Conservation (phyloP, 2,113 vertebrate species). For the Boulengeromyrus knoepffleri region DNA sequence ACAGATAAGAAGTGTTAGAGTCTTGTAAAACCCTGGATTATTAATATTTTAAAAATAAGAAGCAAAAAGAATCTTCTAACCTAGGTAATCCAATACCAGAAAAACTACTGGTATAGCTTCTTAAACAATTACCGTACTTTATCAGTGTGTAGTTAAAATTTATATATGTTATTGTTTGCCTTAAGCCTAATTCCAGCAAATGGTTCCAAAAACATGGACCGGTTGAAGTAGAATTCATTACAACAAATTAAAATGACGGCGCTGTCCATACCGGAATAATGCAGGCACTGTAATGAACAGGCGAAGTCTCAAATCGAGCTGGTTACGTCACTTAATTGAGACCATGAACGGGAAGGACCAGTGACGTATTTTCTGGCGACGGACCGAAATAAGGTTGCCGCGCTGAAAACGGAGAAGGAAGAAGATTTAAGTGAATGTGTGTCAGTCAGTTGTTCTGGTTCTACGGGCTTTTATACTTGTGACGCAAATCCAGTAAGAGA, state of each 20-base stretch:
- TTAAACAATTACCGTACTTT: not conserved
- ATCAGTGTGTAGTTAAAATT: not conserved
- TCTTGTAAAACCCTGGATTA: not conserved
- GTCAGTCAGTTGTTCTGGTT: not conserved
- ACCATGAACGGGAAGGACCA: not conserved
- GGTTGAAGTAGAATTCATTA: not conserved
- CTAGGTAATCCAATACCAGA: not conserved
- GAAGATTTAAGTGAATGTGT: not conserved
- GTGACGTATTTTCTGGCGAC: not conserved
- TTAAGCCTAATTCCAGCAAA: not conserved
- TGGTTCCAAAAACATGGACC: not conserved
- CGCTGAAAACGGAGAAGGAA: not conserved
- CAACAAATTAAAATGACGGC: not conserved
- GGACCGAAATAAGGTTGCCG: not conserved
- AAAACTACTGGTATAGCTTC: not conserved
- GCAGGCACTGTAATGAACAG: not conserved
- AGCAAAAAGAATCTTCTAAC: not conserved
- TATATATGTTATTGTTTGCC: not conserved
- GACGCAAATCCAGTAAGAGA: not conserved
- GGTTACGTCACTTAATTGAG: not conserved
- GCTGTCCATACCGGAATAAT: not conserved
- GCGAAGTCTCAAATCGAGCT: not conserved
- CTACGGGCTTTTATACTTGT: not conserved
- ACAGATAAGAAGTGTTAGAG: not conserved
- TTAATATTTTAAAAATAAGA: not conserved